Evolutionary conservation across 1,140 invertebrate genomes (phyloP).

Genomic region (Drosophila baimaii): DNA sequence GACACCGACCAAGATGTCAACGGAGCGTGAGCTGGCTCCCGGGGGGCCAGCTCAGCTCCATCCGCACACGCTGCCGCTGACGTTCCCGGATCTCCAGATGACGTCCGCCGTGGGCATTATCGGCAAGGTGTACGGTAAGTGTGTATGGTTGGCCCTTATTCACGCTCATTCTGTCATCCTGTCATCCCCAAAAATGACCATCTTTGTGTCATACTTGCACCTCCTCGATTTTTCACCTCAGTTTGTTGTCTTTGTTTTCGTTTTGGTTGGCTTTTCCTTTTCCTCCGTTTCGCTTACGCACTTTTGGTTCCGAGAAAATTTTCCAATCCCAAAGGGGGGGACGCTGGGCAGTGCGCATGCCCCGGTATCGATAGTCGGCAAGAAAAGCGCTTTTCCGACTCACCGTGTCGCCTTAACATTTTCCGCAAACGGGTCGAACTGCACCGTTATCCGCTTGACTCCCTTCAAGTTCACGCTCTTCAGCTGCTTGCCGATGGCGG

Average conservation of each 20-base stretch:
- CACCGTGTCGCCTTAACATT: slow-evolving; percentile 90
- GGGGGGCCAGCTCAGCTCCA: slow-evolving; percentile 85
- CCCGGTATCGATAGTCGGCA: slow-evolving; percentile 67
- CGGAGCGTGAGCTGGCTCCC: slow-evolving; percentile 84
- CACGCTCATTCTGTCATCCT: not conserved
- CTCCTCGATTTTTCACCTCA: slow-evolving; percentile 27
- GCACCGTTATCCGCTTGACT: slow-evolving; percentile 90
- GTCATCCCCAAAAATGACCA: not conserved
- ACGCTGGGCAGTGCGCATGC: slow-evolving; percentile 66
- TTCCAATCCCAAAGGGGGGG: slow-evolving; percentile 42
- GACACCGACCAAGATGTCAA: slow-evolving; percentile 84
- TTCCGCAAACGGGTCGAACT: slow-evolving; percentile 93
- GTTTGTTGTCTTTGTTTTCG: slow-evolving; percentile 29
- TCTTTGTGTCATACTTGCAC: slow-evolving; percentile 49
- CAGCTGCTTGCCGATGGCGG: slow-evolving; percentile 89
- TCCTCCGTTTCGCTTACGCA: slow-evolving; percentile 46
- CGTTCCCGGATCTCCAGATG: slow-evolving; percentile 85
- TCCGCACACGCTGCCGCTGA: slow-evolving; percentile 84
- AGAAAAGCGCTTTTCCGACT: slow-evolving; percentile 82
- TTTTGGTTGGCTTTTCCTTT: slow-evolving; percentile 24
- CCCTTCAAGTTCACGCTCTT: slow-evolving; percentile 90
- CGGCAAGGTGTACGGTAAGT: slow-evolving; percentile 86
- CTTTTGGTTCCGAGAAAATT: slow-evolving; percentile 64
- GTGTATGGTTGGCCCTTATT: slow-evolving; percentile 14
- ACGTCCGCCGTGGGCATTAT: slow-evolving; percentile 86